Conservation (phyloP, 2,888 invertebrate genomes). For the Ctena decussata region DNA sequence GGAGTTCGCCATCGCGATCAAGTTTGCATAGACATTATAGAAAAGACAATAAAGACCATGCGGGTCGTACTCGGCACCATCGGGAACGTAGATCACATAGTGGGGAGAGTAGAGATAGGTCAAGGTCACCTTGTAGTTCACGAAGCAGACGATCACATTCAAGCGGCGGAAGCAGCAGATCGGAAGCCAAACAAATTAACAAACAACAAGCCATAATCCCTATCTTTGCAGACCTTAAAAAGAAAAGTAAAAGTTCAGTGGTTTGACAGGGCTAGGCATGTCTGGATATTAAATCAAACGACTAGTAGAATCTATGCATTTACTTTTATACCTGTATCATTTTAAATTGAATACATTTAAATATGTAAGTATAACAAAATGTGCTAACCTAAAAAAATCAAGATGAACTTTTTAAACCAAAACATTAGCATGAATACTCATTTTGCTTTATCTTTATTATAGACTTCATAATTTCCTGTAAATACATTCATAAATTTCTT, state of each 20-base stretch:
- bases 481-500: too few relatives aligned
- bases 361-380: neutral
- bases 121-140: conserved; percentile 38
- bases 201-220: conserved; percentile 62
- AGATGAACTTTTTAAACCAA: too few relatives aligned
- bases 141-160: neutral
- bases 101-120: conserved; percentile 26
- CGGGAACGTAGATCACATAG: conserved; percentile 51
- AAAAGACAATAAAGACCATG: conserved; percentile 55
- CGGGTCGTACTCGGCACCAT: conserved; percentile 48
- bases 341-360: neutral
- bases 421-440: too few relatives aligned
- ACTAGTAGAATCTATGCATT: conserved; percentile 1
- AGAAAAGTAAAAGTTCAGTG: neutral
- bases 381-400: too few relatives aligned
- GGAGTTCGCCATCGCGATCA: conserved; percentile 61
- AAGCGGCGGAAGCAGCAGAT: conserved; percentile 16
- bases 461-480: too few relatives aligned
- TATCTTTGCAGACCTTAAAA: conserved; percentile 35
- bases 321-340: neutral
- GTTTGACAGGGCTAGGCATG: neutral
- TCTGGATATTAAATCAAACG: neutral
- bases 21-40: conserved; percentile 57
- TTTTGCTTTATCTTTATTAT: too few relatives aligned
- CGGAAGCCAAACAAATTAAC: conserved; percentile 44